Evolutionary conservation across 2,888 invertebrate genomes (phyloP), one percentile per base, ranked within the genome.

Genomic region (Tupiocoris notatus): DNA sequence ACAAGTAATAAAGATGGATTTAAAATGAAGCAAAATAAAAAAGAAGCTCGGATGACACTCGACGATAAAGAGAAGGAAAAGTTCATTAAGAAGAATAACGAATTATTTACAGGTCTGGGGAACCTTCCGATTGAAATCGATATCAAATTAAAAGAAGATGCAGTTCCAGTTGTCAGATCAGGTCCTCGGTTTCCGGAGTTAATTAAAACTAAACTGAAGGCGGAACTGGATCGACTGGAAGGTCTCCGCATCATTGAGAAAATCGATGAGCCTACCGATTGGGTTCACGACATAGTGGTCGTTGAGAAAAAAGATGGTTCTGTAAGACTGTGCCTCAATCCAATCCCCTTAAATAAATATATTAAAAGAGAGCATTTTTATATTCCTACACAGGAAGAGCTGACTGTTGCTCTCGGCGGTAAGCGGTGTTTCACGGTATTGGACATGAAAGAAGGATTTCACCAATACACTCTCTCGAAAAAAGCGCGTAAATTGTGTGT

Each of bases 401-500:
- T n/a, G n/a, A n/a, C n/a, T n/a, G n/a, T n/a, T n/a, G n/a, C 24
- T 20, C 12, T 75, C 21, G 24, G 58, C 18, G 75, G 75, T n/a
- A 64, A 66, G 54, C 24, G 56, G 24, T 65, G 7, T 20, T 75
- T 75, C 59, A 61, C 76, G 1, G 75, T 71, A 9, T 18, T 78
- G 0, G n/a, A n/a, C n/a, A n/a, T n/a, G n/a, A n/a, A n/a, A n/a
- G n/a, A n/a, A n/a, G n/a, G n/a, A n/a, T n/a, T 75, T 77, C 21
- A 76, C 77, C 65, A 70, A 76, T n/a, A 61, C 12, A 22, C 6
- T 12, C 68, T 78, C 9, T 70, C 75, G 39, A 61, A 75, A 21
- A 61, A 0, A 16, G 62, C 68, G 18, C 24, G 57, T 6, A 59
- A 75, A n/a, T 17, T 77, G 21, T 78, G 78, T 63, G 63, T 59